A percentile compares a stretch with the other conserved stretches of the same genome.
Evolutionary conservation across 2,888 invertebrate genomes (phyloP).

Genomic region (Philereme transversata): DNA sequence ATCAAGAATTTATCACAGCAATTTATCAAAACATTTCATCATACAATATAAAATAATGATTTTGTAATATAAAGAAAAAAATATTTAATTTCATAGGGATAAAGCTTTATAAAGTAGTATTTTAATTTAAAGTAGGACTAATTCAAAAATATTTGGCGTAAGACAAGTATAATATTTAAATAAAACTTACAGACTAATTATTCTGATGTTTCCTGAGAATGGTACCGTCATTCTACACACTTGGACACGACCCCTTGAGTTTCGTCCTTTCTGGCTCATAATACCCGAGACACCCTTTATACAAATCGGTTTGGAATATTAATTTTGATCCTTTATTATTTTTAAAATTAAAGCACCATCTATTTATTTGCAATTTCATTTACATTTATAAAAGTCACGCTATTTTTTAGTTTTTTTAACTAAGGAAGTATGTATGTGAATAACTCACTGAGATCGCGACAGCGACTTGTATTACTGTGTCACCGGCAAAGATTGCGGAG

Average conservation of each 20-base stretch:
- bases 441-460: slow-evolving; percentile 24
- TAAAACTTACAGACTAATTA: slow-evolving; percentile 1
- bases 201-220: neutral
- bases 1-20: slow-evolving; percentile 72
- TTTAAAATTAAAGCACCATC: too few species aligned
- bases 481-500: slow-evolving; percentile 70
- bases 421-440: neutral
- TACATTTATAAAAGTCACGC: too few species aligned
- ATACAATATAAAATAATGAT: slow-evolving; percentile 16
- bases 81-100: neutral
- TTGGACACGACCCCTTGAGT: too few species aligned
- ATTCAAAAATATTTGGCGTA: slow-evolving; percentile 16
- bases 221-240: too few species aligned
- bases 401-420: too few species aligned
- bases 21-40: slow-evolving; percentile 42
- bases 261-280: too few species aligned
- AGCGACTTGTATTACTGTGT: slow-evolving; percentile 42
- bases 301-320: too few species aligned
- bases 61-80: slow-evolving; percentile 6
- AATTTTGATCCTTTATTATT: too few species aligned
- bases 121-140: neutral
- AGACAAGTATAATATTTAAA: neutral
- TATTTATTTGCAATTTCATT: too few species aligned
- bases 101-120: slow-evolving; percentile 1
- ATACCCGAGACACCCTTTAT: too few species aligned